Conservation (phyloP, 2,113 vertebrate genomes). For the Tenrec ecaudatus region DNA sequence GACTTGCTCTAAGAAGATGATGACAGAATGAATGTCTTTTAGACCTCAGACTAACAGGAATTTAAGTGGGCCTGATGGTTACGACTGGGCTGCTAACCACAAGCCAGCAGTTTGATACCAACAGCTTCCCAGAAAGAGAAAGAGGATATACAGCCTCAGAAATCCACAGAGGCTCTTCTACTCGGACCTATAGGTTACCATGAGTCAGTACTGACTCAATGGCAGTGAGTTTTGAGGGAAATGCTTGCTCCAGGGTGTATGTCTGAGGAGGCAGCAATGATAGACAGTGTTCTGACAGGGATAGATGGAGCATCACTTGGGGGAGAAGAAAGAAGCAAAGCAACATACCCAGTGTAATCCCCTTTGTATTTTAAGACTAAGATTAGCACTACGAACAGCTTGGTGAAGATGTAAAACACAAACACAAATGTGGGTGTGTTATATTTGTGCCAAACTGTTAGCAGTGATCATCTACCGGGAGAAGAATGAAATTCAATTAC, state of each 20-base stretch:
- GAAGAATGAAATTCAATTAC: constrained; percentile 37
- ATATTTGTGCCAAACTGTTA: constrained; percentile 12
- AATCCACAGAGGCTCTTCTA: too few species aligned
- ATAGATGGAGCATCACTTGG: background rate
- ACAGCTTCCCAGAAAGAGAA: too few species aligned
- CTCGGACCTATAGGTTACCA: too few species aligned
- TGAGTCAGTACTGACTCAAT: too few species aligned
- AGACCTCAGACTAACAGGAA: background rate
- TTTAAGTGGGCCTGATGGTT: background rate
- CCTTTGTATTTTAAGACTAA: background rate
- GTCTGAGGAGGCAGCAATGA: background rate
- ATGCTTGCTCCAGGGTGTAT: background rate
- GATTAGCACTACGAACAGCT: too few species aligned
- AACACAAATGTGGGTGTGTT: background rate
- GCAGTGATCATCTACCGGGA: constrained; percentile 7
- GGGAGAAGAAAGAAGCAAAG: background rate
- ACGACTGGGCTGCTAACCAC: too few species aligned
- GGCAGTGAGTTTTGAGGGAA: background rate
- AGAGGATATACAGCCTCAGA: too few species aligned
- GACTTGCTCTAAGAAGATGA: background rate
- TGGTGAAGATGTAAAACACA: background rate
- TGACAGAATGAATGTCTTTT: background rate
- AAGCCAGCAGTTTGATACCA: too few species aligned
- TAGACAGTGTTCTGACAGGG: background rate
- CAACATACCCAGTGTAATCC: background rate